Evolutionary conservation across 2,888 invertebrate genomes (phyloP).

Genomic region (Mythimna lalbum): DNA sequence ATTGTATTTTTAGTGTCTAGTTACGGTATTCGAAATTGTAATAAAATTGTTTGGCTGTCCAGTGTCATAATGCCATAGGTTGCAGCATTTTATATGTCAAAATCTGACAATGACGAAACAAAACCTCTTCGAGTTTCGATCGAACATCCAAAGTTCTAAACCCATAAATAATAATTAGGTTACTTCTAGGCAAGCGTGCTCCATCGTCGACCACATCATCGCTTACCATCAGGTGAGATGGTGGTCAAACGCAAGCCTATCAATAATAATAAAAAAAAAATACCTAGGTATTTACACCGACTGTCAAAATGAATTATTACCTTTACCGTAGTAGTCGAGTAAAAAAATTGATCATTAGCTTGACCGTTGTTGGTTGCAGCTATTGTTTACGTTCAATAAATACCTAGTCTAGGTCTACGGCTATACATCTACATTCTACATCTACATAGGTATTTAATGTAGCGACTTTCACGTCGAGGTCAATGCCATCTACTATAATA

Average conservation of each 20-base stretch:
- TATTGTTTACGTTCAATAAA: conserved; percentile 15
- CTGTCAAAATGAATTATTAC: not conserved
- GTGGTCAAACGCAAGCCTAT: no score
- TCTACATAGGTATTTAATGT: conserved; percentile 16
- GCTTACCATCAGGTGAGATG: no score
- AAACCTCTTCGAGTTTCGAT: not conserved
- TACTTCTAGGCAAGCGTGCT: no score
- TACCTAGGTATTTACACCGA: not conserved
- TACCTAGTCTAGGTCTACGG: not conserved
- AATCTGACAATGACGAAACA: no score
- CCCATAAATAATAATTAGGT: not conserved
- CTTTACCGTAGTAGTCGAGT: not conserved
- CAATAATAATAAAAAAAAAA: no score
- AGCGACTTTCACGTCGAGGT: conserved; percentile 52
- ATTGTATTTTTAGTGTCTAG: no score
- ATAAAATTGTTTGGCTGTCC: not conserved
- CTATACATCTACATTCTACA: conserved; percentile 21
- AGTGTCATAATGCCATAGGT: not conserved
- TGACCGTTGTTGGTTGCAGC: not conserved
- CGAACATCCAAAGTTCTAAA: not conserved
- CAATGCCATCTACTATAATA: conserved; percentile 37
- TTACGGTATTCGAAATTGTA: no score
- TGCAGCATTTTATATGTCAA: not conserved
- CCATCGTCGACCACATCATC: no score
- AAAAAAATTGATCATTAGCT: conserved; percentile 8